Evolutionary conservation across 2,797 vertebrate species (phyloP), one percentile per base, ranked within the genome.

Genomic region (Acanthurus leucopareius): DNA sequence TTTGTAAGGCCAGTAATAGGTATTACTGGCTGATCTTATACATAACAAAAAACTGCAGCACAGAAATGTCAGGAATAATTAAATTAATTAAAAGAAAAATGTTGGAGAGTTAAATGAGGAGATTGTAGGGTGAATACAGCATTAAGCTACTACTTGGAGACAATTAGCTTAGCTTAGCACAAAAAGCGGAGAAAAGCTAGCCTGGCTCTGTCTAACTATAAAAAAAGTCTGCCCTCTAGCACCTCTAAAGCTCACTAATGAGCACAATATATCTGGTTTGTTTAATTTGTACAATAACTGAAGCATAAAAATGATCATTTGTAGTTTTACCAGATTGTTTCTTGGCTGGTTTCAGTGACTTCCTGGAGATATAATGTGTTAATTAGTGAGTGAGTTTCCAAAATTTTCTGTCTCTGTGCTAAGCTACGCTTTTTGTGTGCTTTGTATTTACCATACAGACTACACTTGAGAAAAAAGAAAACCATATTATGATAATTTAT

Each of bases 51-150:
- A 60, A 38, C 45, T 16, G 17, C 28, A n/a, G 38, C 16, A 68
- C 13, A 44, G 22, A 53, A 48, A 76, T 58, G 35, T 56, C 49
- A 66, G 52, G 47, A 22, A 69, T 32, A 45, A 67, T 8, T 53
- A 13, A 44, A 3, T 44, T 44, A 35, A 35, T 35, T 35, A 35
- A 35, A 35, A 35, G 32, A 7, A 35, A 35, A 35, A 7, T 35
- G 32, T 7, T 35, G 32, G 6, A 38, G 10, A 66, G 13, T 25
- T 47, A 7, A 32, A 22, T n/a, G 6, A 65, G 16, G 52, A 40
- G 40, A 22, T 66, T 28, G 10, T 32, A 13, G 7, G 1, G 6
- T 57, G 17, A 71, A 66, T 28, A n/a, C 1, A 51, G n/a, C 10
- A 10, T 25, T 10, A 64, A 63, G n/a, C 54, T 19, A 10, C n/a